These are phyloP conservation scores for Zaprionus ghesquierei DNA, from an alignment of 1,140 invertebrate genomes.

Conservation along the genomic window DNA sequence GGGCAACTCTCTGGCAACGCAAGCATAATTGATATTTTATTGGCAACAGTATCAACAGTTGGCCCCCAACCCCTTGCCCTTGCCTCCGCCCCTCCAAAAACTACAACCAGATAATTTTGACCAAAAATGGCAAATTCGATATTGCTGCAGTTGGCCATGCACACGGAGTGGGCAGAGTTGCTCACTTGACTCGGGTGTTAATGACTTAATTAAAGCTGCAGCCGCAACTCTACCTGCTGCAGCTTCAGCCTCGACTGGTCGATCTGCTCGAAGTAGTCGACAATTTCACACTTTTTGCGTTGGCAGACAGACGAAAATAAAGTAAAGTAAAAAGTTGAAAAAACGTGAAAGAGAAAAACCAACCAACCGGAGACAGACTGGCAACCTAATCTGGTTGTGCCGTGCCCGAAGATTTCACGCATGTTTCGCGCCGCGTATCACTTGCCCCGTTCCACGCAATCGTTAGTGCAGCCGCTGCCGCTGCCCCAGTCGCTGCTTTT, in stretches of 20 bases:
- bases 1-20: not conserved
- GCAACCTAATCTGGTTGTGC: conserved; percentile 62
- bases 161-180: not conserved
- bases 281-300: conserved; percentile 79
- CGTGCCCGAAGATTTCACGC: conserved; percentile 67
- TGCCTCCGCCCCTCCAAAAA: too few relatives aligned
- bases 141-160: conserved; percentile 32
- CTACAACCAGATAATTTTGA: conserved; percentile 60
- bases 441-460: conserved; percentile 47
- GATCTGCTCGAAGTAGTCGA: conserved; percentile 54
- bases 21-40: conserved; percentile 69
- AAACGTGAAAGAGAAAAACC: not conserved
- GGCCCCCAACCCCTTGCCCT: conserved; percentile 43
- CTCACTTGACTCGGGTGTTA: conserved; percentile 61
- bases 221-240: conserved; percentile 24
- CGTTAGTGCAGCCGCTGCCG: conserved; percentile 14
- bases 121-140: conserved; percentile 77
- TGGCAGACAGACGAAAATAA: conserved; percentile 50
- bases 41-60: conserved; percentile 64
- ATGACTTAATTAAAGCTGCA: conserved; percentile 81
- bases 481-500: not conserved
- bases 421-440: conserved; percentile 75
- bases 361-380: not conserved
- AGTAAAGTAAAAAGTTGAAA: conserved; percentile 42
- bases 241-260: not conserved